Evolutionary conservation across 37 sponge, comb jelly and placozoan genomes (phyloP).

Genomic region (Halichondria panicea): DNA sequence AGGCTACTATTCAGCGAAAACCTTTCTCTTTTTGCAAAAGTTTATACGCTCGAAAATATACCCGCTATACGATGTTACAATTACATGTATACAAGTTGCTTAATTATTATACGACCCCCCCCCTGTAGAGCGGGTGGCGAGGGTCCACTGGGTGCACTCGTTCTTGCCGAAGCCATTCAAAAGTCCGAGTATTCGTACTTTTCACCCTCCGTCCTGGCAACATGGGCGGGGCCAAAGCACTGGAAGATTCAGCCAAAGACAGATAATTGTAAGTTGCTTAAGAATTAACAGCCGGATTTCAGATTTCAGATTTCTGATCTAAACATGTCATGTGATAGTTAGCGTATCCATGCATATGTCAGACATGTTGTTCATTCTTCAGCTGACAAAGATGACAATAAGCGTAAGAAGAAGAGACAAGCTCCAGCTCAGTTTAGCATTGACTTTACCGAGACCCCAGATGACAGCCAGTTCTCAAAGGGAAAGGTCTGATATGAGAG

Average conservation of each 20-base stretch:
- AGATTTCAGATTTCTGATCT: no score
- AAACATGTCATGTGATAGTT: no score
- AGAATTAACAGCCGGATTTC: no score
- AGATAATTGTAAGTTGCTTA: not conserved
- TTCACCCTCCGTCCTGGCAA: slow-evolving; percentile 46
- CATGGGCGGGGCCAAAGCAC: slow-evolving; percentile 94
- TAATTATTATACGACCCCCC: no score
- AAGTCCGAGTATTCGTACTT: slow-evolving; percentile 88
- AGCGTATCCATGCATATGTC: no score
- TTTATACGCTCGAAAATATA: no score
- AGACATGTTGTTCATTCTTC: not conserved
- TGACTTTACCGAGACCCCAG: slow-evolving; percentile 18
- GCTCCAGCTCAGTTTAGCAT: slow-evolving; percentile 11
- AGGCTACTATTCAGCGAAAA: no score
- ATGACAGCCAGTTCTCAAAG: slow-evolving; percentile 21
- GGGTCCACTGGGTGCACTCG: no score
- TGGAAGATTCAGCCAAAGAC: slow-evolving; percentile 72
- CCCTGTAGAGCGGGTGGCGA: no score
- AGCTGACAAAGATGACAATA: not conserved
- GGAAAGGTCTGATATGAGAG: slow-evolving; percentile 51
- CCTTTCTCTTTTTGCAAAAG: no score
- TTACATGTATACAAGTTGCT: no score
- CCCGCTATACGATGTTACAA: no score
- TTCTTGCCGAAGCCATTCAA: slow-evolving; percentile 61
- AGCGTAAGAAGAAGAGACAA: slow-evolving; percentile 34